Evolutionary conservation across 2,797 vertebrate genomes (phyloP), one percentile per base, ranked within the genome.

Genomic region (Syngnathus acus): DNA sequence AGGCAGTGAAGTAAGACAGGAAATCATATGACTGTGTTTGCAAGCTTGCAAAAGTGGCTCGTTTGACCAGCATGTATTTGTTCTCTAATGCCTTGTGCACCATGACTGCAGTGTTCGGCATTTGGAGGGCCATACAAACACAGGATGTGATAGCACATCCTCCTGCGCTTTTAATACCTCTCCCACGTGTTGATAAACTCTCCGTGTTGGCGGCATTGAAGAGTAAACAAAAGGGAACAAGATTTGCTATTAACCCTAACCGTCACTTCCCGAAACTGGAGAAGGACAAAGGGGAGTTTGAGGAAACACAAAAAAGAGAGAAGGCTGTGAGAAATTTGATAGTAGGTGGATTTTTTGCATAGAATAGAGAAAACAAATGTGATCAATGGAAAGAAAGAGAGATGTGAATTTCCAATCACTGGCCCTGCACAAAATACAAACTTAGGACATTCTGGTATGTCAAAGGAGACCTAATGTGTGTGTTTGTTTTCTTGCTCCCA

Each of bases 111-210:
- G 63, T 32, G 58, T 38, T 5, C 32, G 5, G 65, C 70, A 65
- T 76, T 69, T 64, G 58, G 71, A 64, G 60, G 69, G 63, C 61
- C 57, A 45, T 70, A 76, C 65, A 73, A 79, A 74, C 65, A 75
- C 71, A 77, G 76, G 69, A 79, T 47, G 69, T 74, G 65, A 76
- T 67, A n/a, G 66, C 58, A 75, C 42, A 40, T 71, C 72, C 67
- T 64, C 54, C 2, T 0, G 43, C 47, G 65, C n/a, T 71, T 70
- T 66, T 62, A 32, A 66, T 68, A 50, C 43, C 62, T 61, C 70
- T 57, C 45, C 67, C 54, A 48, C n/a, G 38, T 32, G 21, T 39
- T 39, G n/a, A 51, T 42, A 14, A 43, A 13, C 21, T 26, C 60
- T 43, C 13, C 1, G 21, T 43, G 40, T 26, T 13, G 4, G 39